These are phyloP conservation scores for Drosophila obscura DNA, from an alignment of 1,140 invertebrate genomes.

Conservation along the genomic window DNA sequence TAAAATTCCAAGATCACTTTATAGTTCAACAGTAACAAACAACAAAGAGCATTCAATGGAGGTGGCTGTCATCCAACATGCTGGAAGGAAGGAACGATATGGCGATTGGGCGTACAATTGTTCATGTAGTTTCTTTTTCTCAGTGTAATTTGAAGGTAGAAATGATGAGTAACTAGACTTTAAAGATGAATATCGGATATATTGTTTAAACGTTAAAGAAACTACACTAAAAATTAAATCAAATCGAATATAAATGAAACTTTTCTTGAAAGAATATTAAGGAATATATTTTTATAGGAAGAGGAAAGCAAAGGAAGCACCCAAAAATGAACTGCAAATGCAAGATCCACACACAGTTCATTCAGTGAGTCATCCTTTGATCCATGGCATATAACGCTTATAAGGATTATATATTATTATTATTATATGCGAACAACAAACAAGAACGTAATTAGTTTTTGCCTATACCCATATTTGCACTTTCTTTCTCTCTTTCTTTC, in stretches of 20 bases:
- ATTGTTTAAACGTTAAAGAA: background rate
- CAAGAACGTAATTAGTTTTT: conserved; percentile 57
- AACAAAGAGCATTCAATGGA: conserved; percentile 6
- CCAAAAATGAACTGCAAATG: background rate
- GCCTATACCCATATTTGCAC: conserved; percentile 44
- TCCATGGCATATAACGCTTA: conserved; percentile 22
- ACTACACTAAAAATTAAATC: background rate
- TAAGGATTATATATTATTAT: conserved; percentile 14
- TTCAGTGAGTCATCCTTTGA: background rate
- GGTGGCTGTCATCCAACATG: conserved; percentile 8
- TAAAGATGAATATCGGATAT: conserved; percentile 1
- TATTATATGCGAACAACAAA: conserved; percentile 51
- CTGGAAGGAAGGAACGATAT: conserved; percentile 10
- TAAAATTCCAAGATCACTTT: too few species aligned
- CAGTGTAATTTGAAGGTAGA: conserved; percentile 54
- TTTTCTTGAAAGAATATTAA: background rate
- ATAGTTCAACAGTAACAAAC: conserved; percentile 15
- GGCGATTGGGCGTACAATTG: background rate
- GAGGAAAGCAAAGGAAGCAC: background rate
- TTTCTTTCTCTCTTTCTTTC: conserved; percentile 28
- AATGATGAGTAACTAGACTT: conserved; percentile 2
- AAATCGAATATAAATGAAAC: background rate
- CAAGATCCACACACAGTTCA: too few species aligned
- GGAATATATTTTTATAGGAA: background rate
- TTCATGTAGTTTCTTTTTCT: conserved; percentile 50